Base-by-base conservation (phyloP, 2,113 vertebrate genomes). In the Erinaceus europaeus region DNA sequence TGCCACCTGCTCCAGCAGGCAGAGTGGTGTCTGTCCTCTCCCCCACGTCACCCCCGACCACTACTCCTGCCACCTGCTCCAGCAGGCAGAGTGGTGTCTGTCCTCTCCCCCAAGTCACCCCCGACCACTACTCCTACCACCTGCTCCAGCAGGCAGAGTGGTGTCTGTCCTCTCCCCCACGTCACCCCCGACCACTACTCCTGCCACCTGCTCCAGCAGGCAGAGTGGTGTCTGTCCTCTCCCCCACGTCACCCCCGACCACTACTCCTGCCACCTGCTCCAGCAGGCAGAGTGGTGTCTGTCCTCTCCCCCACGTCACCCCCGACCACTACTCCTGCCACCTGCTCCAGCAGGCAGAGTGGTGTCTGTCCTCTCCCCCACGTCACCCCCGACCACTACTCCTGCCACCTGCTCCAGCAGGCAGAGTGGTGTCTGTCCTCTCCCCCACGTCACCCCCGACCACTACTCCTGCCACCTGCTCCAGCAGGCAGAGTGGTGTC, bases 261-360 rank as follows among this genome's bases (percentile, higher is more conserved):
- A 1, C 11, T 15, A 0, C 1, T 14, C 3, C 2, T 17, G 21
- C 34, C 3, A 3, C 20, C 80, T 42, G 17, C 14, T 76, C 40
- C 57, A 38, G 32, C 8, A 27, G 4, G 40, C 15, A 59, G 17
- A 4, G 5, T 18, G 27, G 32, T 21, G 46, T 29, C 29, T 12
- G n/a, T n/a, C n/a, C 11, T 9, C 21, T 29, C 5, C 5, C 12
- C 2, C 20, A 14, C 38, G 68, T 20, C 27, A 27, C 9, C 9
- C 1, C 10, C 17, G 2, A 6, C 10, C 9, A 1, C 11, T 15
- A 0, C 1, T 14, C 3, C 2, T 17, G 21, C 34, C 3, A 3
- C 20, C 80, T 42, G 17, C 14, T 76, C 40, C 57, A 38, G 32
- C 8, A 27, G 4, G 40, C 15, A 59, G 17, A 4, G 5, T 18